phyloP scores from a whole-genome alignment of 2,888 invertebrate species.

The Gibbula magus region DNA sequence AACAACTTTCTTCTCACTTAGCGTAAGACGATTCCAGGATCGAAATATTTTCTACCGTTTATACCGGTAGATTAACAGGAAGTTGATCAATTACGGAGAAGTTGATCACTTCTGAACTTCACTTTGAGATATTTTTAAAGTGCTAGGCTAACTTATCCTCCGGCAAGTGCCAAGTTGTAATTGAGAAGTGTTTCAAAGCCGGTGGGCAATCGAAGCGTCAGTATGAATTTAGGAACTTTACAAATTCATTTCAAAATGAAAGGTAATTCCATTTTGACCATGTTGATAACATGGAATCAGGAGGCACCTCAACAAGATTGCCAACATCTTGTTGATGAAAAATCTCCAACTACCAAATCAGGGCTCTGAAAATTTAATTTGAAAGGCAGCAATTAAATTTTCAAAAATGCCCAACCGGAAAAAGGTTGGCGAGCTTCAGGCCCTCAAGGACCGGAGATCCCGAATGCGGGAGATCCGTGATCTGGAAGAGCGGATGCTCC shows the following conservation, averaged over 20 bases:
- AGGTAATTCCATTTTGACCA: not conserved
- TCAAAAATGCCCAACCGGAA: slow-evolving; percentile 42
- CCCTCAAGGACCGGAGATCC: slow-evolving; percentile 53
- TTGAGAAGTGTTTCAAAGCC: too few species aligned
- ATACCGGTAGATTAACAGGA: too few species aligned
- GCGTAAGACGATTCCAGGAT: too few species aligned
- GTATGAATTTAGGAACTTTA: not conserved
- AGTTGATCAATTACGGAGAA: too few species aligned
- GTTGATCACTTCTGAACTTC: too few species aligned
- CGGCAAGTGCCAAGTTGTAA: too few species aligned
- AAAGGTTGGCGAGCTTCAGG: slow-evolving; percentile 46
- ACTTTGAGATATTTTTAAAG: too few species aligned
- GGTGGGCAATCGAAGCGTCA: not conserved
- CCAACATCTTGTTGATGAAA: not conserved
- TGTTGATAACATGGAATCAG: not conserved
- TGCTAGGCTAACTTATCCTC: too few species aligned
- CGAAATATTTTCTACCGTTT: too few species aligned
- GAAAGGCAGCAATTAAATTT: not conserved
- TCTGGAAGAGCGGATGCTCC: slow-evolving; percentile 62
- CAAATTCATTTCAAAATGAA: not conserved
- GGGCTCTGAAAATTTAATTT: slow-evolving; percentile 13
- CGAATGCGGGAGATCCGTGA: slow-evolving; percentile 58
- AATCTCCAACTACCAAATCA: not conserved
- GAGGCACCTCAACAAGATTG: slow-evolving; percentile 5
- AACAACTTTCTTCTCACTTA: too few species aligned